Evolutionary conservation across 1,140 invertebrate genomes (phyloP), one percentile per base, ranked within the genome.

Genomic region (Nylanderia fulva): DNA sequence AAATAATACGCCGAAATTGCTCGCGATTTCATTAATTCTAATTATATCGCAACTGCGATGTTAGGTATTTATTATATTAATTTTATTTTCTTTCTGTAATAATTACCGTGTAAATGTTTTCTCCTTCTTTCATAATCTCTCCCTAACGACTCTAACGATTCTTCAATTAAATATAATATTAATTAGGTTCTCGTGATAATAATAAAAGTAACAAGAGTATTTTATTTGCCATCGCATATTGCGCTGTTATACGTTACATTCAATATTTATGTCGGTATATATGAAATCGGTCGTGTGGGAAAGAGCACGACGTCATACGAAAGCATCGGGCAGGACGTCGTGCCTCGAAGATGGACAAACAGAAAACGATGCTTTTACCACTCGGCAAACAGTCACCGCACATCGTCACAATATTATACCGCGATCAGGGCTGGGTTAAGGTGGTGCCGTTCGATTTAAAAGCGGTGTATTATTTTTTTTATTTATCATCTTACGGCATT

Each of bases 361-460:
- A 89, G 74, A 88, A 85, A 75, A 87, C 74, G 77, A 77, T 80
- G 93, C 92, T 93, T 94, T 93, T 93, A 94, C 92, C 91, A 90
- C 90, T 92, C 79, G 90, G 88, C 92, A 94, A 94, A 94, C 93
- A 94, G 91, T 91, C 79, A 83, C 69, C 79, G 18, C 54, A 64
- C 64, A 29, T 27, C 64, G 29, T 36, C 69, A 52, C 66, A 89
- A 89, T 86, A 88, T 89, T 68, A n/a, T n/a, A 24, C 63, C 48
- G 29, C 42, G 66, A 79, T 88, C 66, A 82, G 77, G 77, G 77
- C 24, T 82, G 77, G 52, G 48, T 58, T 82, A 60, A 72, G 45
- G 27, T 13, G 66, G 52, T 6, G 21, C 21, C 27, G 42, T 54
- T n/a, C 15, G 9, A 29, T 80, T 80, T 45, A 33, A 33, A 82